A percentile compares a stretch with the other conserved stretches of the same genome.
phyloP scores from a whole-genome alignment of 2,113 vertebrate genomes.

The Grus americana region DNA sequence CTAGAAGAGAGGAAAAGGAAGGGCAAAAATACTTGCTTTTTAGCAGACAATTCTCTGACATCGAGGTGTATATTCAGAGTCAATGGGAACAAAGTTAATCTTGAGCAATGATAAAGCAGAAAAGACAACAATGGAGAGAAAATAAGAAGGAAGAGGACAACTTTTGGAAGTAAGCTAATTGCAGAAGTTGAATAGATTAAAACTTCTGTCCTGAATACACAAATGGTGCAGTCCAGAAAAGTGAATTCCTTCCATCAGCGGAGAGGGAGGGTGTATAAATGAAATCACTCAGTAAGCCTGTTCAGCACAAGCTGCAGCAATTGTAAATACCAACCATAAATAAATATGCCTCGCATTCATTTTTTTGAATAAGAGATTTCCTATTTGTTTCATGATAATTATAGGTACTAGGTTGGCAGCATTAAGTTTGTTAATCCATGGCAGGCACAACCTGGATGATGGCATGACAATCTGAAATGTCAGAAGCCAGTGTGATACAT shows the following conservation, averaged over 20 bases:
- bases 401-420: not conserved
- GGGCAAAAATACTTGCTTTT: not conserved
- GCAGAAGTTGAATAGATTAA: not conserved
- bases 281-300: not conserved
- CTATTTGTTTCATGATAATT: not conserved
- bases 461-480: not conserved
- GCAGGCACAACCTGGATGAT: not conserved
- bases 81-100: not conserved
- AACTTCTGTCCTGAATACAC: not conserved
- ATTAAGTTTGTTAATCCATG: not conserved
- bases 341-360: not conserved
- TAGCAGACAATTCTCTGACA: not conserved
- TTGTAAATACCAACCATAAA: not conserved
- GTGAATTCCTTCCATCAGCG: not conserved
- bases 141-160: accelerated
- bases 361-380: not conserved
- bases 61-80: not conserved
- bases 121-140: not conserved
- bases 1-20: not conserved
- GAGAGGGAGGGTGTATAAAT: not conserved
- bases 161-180: not conserved
- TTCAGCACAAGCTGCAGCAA: not conserved
- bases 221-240: not conserved
- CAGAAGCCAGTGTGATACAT: not conserved
- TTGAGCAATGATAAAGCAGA: not conserved